Evolutionary conservation across 2,113 vertebrate species (phyloP).

Genomic region (Stigmatopora argus): DNA sequence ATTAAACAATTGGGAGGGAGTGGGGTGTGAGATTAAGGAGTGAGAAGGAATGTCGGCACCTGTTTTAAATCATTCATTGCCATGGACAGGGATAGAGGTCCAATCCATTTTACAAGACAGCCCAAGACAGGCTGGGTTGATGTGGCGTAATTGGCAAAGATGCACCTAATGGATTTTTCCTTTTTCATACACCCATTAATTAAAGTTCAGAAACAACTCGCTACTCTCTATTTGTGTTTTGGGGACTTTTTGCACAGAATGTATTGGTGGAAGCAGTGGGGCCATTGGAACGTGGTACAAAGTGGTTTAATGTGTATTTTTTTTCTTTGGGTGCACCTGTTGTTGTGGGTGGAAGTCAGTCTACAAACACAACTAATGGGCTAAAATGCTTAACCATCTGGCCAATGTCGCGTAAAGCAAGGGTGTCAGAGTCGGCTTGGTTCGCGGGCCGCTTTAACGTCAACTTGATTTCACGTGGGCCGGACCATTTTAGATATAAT

Average conservation of each 20-base stretch:
- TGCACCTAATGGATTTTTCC: conserved; percentile 32
- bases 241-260: conserved; percentile 45
- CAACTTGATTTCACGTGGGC: too few species aligned
- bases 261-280: conserved; percentile 46
- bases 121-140: conserved; percentile 33
- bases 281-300: neutral
- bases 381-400: conserved; percentile 45
- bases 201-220: conserved; percentile 25
- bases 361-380: neutral
- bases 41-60: conserved; percentile 52
- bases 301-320: neutral
- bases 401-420: conserved; percentile 26
- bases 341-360: neutral
- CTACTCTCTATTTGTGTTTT: conserved; percentile 38
- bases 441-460: too few species aligned
- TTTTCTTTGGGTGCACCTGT: conserved; percentile 3
- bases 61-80: conserved; percentile 20
- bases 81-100: conserved; percentile 33
- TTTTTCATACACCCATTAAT: conserved; percentile 21
- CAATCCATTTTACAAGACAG: too few species aligned
- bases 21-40: neutral
- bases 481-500: too few species aligned
- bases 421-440: too few species aligned
- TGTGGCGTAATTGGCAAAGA: conserved; percentile 16
- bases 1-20: conserved; percentile 55